Conservation (phyloP, 2,797 vertebrate genomes). For the Clamator glandarius region DNA sequence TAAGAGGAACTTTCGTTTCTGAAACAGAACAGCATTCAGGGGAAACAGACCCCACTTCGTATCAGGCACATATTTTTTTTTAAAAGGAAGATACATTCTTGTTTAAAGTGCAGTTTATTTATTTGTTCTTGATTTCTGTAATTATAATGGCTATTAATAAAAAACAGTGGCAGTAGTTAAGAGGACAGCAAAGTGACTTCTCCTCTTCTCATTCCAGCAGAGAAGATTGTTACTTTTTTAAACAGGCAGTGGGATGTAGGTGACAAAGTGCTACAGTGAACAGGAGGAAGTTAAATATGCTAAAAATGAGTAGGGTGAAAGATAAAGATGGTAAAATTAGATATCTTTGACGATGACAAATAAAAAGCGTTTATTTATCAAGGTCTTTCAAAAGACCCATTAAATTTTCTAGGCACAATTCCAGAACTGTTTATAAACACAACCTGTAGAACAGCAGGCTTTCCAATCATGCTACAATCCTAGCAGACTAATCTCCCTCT, state of each 20-base stretch:
- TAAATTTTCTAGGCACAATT: neutral
- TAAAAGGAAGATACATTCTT: neutral
- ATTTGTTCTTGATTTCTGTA: neutral
- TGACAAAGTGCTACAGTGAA: neutral
- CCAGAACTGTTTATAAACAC: neutral
- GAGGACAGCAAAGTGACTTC: neutral
- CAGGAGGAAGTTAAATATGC: neutral
- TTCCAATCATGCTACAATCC: neutral
- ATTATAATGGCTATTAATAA: neutral
- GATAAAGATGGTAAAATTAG: neutral
- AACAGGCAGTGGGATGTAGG: neutral
- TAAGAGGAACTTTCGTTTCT: neutral
- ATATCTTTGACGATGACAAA: neutral
- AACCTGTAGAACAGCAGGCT: neutral
- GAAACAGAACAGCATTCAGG: neutral
- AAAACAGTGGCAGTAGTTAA: neutral
- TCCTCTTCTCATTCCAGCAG: neutral
- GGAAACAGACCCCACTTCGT: neutral
- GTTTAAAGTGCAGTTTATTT: neutral
- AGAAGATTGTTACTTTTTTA: neutral
- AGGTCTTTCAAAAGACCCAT: neutral
- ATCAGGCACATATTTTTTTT: neutral
- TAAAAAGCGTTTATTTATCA: neutral
- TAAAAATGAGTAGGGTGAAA: neutral
- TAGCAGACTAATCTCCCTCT: neutral